Conservation (phyloP, 2,888 invertebrate genomes). For the Temnothorax ravouxi region DNA sequence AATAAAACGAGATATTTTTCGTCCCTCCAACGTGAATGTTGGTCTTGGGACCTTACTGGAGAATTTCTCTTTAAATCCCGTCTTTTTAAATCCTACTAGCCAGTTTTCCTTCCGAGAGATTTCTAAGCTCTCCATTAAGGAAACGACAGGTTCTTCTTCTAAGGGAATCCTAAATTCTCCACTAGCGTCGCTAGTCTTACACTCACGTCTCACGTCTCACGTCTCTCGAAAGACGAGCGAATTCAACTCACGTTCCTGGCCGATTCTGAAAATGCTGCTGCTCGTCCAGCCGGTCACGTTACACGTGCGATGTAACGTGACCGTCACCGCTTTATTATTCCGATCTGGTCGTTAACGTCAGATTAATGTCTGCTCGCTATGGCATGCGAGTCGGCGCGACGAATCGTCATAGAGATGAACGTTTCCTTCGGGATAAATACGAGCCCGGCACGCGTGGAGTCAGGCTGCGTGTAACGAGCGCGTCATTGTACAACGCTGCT, state of each 20-base stretch:
- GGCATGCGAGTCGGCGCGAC: conserved; percentile 11
- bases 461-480: conserved; percentile 40
- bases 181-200: not conserved
- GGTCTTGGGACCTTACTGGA: not conserved
- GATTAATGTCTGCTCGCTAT: conserved; percentile 29
- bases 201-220: not conserved
- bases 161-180: conserved; percentile 7
- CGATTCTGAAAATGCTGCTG: conserved; percentile 34
- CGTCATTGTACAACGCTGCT: conserved; percentile 20
- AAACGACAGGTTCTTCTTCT: not conserved
- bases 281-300: not conserved
- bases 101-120: not conserved
- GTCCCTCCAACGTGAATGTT: not conserved
- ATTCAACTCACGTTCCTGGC: not conserved
- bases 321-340: conserved; percentile 27
- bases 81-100: not conserved
- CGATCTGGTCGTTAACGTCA: conserved; percentile 39
- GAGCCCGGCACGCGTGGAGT: conserved; percentile 21
- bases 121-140: not conserved
- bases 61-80: not conserved
- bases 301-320: conserved; percentile 33
- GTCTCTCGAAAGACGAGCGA: not conserved
- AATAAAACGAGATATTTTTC: not conserved
- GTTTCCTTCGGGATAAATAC: conserved; percentile 46
- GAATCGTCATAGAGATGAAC: conserved; percentile 35